A percentile compares a stretch with the other conserved stretches of the same genome.
These are phyloP conservation scores for Sebastes hubbsi DNA, from an alignment of 2,797 vertebrate species.

Conservation along the genomic window DNA sequence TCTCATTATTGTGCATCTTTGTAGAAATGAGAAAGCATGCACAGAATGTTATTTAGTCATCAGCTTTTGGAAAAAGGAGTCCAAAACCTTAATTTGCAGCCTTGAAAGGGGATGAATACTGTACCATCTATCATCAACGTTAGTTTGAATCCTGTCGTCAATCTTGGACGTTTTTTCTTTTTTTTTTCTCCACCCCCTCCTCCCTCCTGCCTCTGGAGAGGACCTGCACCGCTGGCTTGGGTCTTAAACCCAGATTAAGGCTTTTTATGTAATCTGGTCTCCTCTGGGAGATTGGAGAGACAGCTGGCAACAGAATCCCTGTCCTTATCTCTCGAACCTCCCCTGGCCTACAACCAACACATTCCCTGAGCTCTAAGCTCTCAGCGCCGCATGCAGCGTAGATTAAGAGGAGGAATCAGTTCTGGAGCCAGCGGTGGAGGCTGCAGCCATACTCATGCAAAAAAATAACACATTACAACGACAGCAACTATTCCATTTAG, in stretches of 20 bases:
- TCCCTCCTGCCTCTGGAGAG: slow-evolving; percentile 38
- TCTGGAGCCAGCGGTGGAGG: slow-evolving; percentile 8
- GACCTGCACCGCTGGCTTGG: slow-evolving; percentile 72
- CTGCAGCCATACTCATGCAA: not conserved
- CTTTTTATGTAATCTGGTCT: slow-evolving; percentile 83
- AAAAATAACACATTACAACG: not conserved
- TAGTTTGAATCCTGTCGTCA: slow-evolving; percentile 10
- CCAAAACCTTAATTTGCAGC: not conserved
- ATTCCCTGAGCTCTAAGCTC: slow-evolving; percentile 11
- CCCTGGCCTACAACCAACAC: slow-evolving; percentile 53
- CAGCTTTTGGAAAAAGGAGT: not conserved
- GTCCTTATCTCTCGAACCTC: slow-evolving; percentile 70
- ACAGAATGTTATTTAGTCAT: not conserved
- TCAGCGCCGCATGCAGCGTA: slow-evolving; percentile 23
- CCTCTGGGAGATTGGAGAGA: slow-evolving; percentile 84
- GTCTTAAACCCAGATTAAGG: slow-evolving; percentile 83
- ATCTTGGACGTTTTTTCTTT: slow-evolving; percentile 48
- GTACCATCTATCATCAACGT: not conserved
- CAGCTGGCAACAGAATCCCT: slow-evolving; percentile 82
- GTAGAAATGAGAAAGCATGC: not conserved
- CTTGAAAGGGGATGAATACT: not conserved
- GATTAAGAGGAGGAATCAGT: slow-evolving; percentile 53
- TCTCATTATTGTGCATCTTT: not conserved
- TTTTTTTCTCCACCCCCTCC: slow-evolving; percentile 4
- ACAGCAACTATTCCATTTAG: not conserved